Conservation (phyloP, 1,140 invertebrate genomes). For the Drosophila seguyi region DNA sequence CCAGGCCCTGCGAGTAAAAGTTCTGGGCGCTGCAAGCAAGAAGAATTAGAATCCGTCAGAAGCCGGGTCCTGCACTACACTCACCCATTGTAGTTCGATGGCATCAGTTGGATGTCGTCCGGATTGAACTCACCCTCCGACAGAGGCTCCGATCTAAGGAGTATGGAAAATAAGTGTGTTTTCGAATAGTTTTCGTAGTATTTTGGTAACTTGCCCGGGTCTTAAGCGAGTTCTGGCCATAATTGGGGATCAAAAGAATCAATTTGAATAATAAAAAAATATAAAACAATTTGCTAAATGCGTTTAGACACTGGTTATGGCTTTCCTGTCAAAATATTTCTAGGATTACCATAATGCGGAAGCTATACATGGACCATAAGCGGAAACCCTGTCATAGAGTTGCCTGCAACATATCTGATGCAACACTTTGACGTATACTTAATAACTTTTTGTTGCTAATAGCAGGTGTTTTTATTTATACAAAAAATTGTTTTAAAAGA, state of each 20-base stretch:
- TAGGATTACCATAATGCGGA: not conserved
- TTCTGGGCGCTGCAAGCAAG: conserved; percentile 65
- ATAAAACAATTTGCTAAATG: not conserved
- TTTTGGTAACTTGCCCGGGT: conserved; percentile 3
- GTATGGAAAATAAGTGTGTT: not conserved
- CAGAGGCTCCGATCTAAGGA: conserved; percentile 75
- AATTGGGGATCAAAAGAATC: not conserved
- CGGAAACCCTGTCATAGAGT: not conserved
- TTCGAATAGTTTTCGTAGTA: not conserved
- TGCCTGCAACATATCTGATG: not conserved
- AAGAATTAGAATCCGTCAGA: not conserved
- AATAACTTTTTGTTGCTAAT: not conserved
- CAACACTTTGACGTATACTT: not conserved
- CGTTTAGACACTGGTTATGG: not conserved
- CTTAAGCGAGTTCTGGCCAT: not conserved
- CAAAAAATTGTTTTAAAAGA: no score
- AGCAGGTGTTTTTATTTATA: not conserved
- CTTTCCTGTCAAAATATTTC: not conserved
- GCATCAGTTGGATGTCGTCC: conserved; percentile 82
- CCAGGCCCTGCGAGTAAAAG: conserved; percentile 76
- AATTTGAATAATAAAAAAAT: not conserved
- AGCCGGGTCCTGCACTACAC: no score
- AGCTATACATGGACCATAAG: not conserved
- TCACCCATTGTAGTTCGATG: conserved; percentile 83
- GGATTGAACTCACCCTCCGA: conserved; percentile 83